Base-by-base conservation (phyloP, 2,113 vertebrate species). In the Lycaon pictus region DNA sequence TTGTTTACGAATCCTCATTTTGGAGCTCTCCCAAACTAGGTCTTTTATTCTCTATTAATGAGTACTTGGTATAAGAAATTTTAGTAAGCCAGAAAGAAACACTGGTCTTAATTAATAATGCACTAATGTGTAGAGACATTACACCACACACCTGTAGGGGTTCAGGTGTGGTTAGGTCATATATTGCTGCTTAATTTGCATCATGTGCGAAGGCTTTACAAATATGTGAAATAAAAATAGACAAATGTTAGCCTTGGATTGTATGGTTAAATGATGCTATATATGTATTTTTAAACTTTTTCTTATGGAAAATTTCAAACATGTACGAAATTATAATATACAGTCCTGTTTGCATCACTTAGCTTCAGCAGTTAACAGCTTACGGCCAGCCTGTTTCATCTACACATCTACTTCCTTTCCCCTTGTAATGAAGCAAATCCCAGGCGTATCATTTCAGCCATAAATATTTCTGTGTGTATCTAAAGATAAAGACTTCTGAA, bases 281-380 rank as follows among this genome's bases (percentile, higher is more conserved):
- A n/a, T 81, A 60, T 60, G 37, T 35, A 62, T 72, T 51, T 77
- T 19, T 74, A 29, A 82, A 76, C 74, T 88, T 82, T 58, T 58
- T 32, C 7, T 76, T 83, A 32, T 1, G 62, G 84, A n/a, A 84
- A 84, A 96, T 88, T 94, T 96, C 63, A 97, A 27, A 79, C 88
- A 62, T 20, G 16, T 62, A 32, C 19, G 20, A 25, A 93, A 53
- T 67, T 67, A 17, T 25, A 62, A 55, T 25, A 72, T 74, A 16
- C 65, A 60, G 23, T 85, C 19, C 4, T 15, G 11, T 88, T 93
- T 58, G 6, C 1, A 23, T 53, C 32, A n/a, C 53, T 27, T 51
- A 58, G 71, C 67, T 90, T 88, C 43, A 74, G 5, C 13, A 32
- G 4, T 62, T 77, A 58, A 19, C 17, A 71, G 7, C 25, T 65